A percentile compares a stretch with the other conserved stretches of the same genome.
These are phyloP conservation scores for Paracentrotus lividus DNA, from an alignment of 53 echinoderm and acorn worm species.

Conservation along the genomic window DNA sequence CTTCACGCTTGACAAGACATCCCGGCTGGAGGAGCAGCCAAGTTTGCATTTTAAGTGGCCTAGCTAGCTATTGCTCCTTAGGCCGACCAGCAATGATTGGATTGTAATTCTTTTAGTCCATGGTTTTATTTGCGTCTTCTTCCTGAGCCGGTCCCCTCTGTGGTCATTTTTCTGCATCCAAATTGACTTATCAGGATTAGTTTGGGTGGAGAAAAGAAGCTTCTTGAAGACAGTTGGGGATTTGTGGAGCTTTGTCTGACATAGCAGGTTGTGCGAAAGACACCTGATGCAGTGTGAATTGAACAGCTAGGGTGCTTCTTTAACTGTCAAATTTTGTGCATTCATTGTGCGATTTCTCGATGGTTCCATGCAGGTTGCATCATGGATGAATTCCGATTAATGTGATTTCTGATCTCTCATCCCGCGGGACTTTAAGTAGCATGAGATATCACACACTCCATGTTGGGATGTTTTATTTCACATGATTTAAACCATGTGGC, in stretches of 20 bases:
- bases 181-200: conserved; percentile 53
- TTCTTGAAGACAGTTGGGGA: background rate
- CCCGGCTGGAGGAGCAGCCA: conserved; percentile 24
- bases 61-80: conserved; percentile 11
- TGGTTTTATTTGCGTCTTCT: background rate
- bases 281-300: background rate
- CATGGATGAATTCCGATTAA: conserved; percentile 36
- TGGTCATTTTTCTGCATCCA: conserved; percentile 19
- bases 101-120: conserved; percentile 28
- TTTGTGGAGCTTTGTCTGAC: background rate
- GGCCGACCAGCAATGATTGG: conserved; percentile 27
- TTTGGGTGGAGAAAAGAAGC: background rate
- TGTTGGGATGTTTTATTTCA: background rate
- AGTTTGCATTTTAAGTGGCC: conserved; percentile 49
- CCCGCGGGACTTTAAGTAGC: background rate
- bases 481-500: background rate
- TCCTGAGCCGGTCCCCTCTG: conserved; percentile 20
- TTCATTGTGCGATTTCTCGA: conserved; percentile 8
- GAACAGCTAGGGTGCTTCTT: conserved; percentile 10
- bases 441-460: background rate
- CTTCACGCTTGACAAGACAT: conserved; percentile 38
- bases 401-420: conserved; percentile 7
- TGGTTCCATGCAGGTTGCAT: conserved; percentile 18
- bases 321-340: conserved; percentile 35
- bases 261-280: background rate